Percentiles rank a stretch among this genome's conserved stretches.
Conservation (phyloP, 2,888 invertebrate species). For the Cheilosia soror region DNA sequence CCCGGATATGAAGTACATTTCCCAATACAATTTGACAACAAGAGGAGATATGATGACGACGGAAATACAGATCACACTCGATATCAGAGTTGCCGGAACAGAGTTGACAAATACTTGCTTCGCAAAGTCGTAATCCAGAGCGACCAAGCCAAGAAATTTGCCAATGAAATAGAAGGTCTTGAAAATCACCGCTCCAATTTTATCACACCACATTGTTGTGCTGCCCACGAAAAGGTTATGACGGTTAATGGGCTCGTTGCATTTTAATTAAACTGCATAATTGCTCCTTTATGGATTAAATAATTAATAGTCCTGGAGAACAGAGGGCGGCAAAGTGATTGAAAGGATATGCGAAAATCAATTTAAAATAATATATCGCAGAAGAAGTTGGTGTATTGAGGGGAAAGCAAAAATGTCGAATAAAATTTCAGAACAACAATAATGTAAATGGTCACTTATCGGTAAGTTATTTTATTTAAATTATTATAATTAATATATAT, state of each 20-base stretch:
- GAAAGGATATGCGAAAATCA: background rate
- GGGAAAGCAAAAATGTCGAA: background rate
- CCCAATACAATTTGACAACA: conserved; percentile 39
- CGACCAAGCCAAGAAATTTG: conserved; percentile 47
- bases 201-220: conserved; percentile 45
- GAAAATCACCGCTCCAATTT: conserved; percentile 43
- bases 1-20: conserved; percentile 46
- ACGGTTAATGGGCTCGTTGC: conserved; percentile 1
- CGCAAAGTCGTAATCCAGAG: conserved; percentile 45
- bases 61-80: conserved; percentile 42
- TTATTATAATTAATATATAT: too few species aligned
- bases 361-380: background rate
- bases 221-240: background rate
- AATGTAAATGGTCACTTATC: too few species aligned
- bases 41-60: conserved; percentile 49
- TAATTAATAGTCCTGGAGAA: conserved; percentile 39
- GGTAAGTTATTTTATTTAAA: too few species aligned
- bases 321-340: conserved; percentile 8
- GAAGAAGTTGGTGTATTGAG: background rate
- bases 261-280: conserved; percentile 49
- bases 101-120: conserved; percentile 34
- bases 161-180: conserved; percentile 34
- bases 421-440: too few species aligned
- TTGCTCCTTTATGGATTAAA: conserved; percentile 42
- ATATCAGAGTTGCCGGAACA: conserved; percentile 22